Percentiles rank a stretch among this genome's conserved stretches.
Evolutionary conservation across 2,113 vertebrate species (phyloP).

Genomic region (Barnardius zonarius): DNA sequence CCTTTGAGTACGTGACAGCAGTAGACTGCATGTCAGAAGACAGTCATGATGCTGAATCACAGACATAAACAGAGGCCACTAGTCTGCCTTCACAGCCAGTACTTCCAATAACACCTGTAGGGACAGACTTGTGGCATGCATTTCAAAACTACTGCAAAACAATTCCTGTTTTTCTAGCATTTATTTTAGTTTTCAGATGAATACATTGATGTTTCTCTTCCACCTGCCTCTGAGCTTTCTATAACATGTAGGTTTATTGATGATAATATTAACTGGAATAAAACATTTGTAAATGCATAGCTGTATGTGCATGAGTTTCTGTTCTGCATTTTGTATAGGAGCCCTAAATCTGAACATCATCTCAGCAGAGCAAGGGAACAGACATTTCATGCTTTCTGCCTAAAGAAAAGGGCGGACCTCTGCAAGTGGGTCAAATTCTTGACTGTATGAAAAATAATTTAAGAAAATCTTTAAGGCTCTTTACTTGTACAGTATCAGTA

Average conservation of each 20-base stretch:
- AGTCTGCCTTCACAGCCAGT: neutral
- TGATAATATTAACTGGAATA: neutral
- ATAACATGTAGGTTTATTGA: neutral
- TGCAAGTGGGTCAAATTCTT: neutral
- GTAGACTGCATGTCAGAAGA: neutral
- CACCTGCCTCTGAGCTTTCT: neutral
- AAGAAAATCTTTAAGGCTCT: neutral
- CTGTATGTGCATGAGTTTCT: neutral
- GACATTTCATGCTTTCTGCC: neutral
- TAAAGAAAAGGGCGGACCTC: neutral
- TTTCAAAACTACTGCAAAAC: neutral
- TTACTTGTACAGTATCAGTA: neutral
- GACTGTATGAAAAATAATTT: neutral
- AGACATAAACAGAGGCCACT: neutral
- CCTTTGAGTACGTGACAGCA: neutral
- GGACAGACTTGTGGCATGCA: accelerated
- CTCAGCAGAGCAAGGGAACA: neutral
- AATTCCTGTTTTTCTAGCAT: neutral
- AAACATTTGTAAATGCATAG: neutral
- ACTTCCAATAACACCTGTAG: neutral
- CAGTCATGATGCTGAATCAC: neutral
- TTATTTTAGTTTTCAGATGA: neutral
- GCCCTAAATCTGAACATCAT: neutral
- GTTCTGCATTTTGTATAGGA: neutral
- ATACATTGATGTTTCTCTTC: neutral